Evolutionary conservation across 2,888 invertebrate species (phyloP), one percentile per base, ranked within the genome.

Genomic region (Sacculina carcini): DNA sequence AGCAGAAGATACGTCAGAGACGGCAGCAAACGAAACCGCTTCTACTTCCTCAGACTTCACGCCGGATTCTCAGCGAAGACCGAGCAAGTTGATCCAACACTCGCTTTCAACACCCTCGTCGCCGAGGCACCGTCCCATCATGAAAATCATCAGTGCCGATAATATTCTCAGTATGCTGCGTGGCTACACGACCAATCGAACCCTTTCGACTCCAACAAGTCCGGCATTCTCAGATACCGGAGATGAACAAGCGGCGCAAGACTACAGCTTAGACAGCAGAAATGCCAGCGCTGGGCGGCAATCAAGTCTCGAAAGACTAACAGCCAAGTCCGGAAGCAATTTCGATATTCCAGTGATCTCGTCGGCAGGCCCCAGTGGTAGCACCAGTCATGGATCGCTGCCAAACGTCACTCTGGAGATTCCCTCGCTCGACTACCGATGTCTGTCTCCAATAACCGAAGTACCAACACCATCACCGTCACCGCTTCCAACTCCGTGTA

Each of bases 371-470:
- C 26, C n/a, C 28, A 19, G 44, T 1, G 29, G 29, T 26, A 44
- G 9, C 21, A 51, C 54, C 16, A 50, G 52, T 10, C 26, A 29
- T 6, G 29, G 24, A 7, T 34, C 50, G 32, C 44, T 51, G 14
- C 50, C 52, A 21, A 28, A 51, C 29, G 80, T 81, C 58, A 71
- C 79, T 29, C 70, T 82, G 51, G 81, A 82, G 70, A 77, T 79
- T 58, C 79, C 81, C 38, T 75, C n/a, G 21, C 49, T 44, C 28
- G 56, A 56, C 34, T 55, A 55, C 42, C 53, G 56, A 10, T 81
- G 80, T 68, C 72, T 82, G 57, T 80, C 80, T 49, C 81, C 81
- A 1, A 82, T 82, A 57, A 69, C 77, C 57, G 80, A 80, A 65
- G 70, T 80, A 58, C 80, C 80, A 3, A 66, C 67, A 1, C 67